Conservation (phyloP, 2,797 vertebrate genomes). For the Cirrhinus molitorella region DNA sequence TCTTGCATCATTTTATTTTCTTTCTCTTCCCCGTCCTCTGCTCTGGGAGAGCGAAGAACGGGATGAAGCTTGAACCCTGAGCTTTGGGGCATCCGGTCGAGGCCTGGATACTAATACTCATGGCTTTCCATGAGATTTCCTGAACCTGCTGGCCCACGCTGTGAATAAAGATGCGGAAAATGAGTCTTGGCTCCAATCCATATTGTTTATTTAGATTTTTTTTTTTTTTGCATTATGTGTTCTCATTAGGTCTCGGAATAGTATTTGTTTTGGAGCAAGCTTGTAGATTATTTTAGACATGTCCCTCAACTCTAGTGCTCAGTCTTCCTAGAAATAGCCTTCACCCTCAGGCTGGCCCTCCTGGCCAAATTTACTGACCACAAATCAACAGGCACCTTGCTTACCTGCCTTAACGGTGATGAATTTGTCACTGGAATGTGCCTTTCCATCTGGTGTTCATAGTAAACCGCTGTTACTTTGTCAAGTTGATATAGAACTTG, state of each 20-base stretch:
- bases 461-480: not conserved
- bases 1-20: not conserved
- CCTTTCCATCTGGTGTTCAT: not conserved
- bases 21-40: not conserved
- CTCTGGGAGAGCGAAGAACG: constrained; percentile 18
- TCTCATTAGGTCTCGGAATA: constrained; percentile 43
- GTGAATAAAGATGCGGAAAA: constrained; percentile 46
- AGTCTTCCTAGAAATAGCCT: constrained; percentile 17
- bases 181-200: constrained; percentile 46
- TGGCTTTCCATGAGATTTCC: constrained; percentile 65
- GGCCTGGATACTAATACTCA: constrained; percentile 57
- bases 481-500: constrained; percentile 19
- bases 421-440: constrained; percentile 22
- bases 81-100: constrained; percentile 62
- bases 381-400: constrained; percentile 16
- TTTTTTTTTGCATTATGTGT: constrained; percentile 27
- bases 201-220: constrained; percentile 57
- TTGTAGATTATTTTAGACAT: constrained; percentile 48
- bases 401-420: constrained; percentile 27
- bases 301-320: constrained; percentile 30
- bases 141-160: constrained; percentile 56
- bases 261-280: constrained; percentile 40
- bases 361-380: constrained; percentile 34
- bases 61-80: constrained; percentile 51
- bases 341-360: constrained; percentile 35